Evolutionary conservation across 2,797 vertebrate genomes (phyloP).

Genomic region (Columba guinea): DNA sequence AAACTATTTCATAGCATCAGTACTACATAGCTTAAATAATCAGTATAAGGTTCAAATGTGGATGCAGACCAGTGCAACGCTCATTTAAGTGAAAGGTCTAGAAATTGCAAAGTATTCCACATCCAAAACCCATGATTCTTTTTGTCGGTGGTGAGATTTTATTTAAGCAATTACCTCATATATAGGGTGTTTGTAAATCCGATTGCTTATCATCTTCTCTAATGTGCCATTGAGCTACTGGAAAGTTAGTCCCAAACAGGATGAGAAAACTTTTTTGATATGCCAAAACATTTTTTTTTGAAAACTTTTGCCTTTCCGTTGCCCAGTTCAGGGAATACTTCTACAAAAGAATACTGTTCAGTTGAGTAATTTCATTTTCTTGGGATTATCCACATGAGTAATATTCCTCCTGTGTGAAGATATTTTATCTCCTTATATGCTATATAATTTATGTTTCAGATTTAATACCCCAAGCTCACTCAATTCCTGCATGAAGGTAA

Average conservation of each 20-base stretch:
- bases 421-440: constrained; percentile 4
- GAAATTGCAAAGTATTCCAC: neutral
- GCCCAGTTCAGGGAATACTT: neutral
- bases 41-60: neutral
- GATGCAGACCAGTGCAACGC: neutral
- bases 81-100: neutral
- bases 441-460: constrained; percentile 18
- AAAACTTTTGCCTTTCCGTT: neutral
- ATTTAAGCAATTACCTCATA: neutral
- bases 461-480: neutral
- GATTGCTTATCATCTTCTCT: neutral
- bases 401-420: neutral
- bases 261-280: neutral
- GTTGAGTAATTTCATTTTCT: neutral
- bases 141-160: neutral
- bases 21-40: neutral
- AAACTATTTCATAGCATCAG: accelerated
- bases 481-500: constrained; percentile 55
- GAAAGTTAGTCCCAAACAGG: neutral
- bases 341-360: neutral
- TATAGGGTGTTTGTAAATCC: neutral
- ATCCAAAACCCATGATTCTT: accelerated
- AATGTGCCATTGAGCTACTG: neutral
- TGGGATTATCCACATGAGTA: neutral
- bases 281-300: neutral